Conservation (phyloP, 2,113 vertebrate species). For the Hippocampus comes region DNA sequence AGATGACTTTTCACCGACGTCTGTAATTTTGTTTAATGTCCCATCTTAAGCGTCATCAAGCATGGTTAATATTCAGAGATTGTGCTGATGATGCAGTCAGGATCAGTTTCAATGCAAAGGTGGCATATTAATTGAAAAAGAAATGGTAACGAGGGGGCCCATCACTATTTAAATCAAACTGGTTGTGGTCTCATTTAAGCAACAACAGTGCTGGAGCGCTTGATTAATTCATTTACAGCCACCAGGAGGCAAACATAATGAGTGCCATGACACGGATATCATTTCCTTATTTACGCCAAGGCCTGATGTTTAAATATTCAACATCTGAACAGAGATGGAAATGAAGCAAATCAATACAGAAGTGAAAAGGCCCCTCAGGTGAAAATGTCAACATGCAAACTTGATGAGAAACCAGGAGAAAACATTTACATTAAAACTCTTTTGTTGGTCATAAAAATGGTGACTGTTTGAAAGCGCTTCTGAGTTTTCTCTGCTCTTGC, state of each 20-base stretch:
- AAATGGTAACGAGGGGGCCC: conserved; percentile 12
- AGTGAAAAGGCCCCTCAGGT: conserved; percentile 10
- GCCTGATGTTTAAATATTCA: conserved; percentile 51
- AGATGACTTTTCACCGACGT: conserved; percentile 6
- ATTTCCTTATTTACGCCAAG: conserved; percentile 51
- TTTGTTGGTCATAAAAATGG: background rate
- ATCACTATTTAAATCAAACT: conserved; percentile 44
- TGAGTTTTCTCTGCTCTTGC: no score
- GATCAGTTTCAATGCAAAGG: conserved; percentile 52
- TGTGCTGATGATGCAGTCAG: conserved; percentile 51
- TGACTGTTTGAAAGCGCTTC: no score
- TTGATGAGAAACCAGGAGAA: background rate
- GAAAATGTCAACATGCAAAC: conserved; percentile 19
- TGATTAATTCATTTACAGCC: conserved; percentile 72
- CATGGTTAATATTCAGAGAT: conserved; percentile 42
- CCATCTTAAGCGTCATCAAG: conserved; percentile 26
- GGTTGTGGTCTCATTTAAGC: conserved; percentile 67
- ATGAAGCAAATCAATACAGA: conserved; percentile 24
- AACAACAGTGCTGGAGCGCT: conserved; percentile 39
- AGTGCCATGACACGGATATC: conserved; percentile 49
- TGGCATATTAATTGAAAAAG: conserved; percentile 62
- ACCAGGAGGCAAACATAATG: conserved; percentile 64
- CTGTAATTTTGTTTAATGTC: conserved; percentile 38
- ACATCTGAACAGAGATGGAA: conserved; percentile 24
- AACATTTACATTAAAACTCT: background rate